Evolutionary conservation across 1,140 invertebrate species (phyloP), one percentile per base, ranked within the genome.

Genomic region (Brachionus manjavacas): DNA sequence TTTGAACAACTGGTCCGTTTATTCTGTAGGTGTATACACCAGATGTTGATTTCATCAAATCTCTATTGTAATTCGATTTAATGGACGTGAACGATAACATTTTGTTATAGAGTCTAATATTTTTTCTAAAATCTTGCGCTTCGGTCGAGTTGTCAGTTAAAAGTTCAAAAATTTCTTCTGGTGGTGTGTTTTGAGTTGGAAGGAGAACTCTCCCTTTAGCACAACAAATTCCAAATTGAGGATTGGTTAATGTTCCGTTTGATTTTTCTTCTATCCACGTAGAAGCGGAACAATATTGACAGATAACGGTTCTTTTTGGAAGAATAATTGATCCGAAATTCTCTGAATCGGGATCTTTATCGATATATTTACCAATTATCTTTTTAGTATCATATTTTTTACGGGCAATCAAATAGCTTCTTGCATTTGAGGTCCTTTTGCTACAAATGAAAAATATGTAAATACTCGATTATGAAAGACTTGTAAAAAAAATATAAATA

Each of bases 1-100:
- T 2, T 76, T 76, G 83, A 25, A 46, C 8, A 41, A 23, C 3
- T 7, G 14, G 4, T n/a, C 83, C 83, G 20, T 84, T 28, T 41
- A 84, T 84, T 74, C 78, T 20, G 41, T 20, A 81, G 3, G 31
- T 41, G 20, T 81, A 81, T 25, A 49, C 16, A 81, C 49, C 49
- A 64, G 14, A 8, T 4, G 20, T 23, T 9, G 52, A 16, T 55
- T 11, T 9, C 20, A 81, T 79, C 28, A 52, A 64, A 4, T 52
- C 46, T 64, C 49, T 39, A 31, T 81, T 39, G 6, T 43, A 23
- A 46, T 76, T 49, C 7, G 39, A 20, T 12, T 49, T 49, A 2
- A 81, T 43, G 7, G 78, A 81, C 12, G 78, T 46, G n/a, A 81
- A 81, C 11, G 78, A 39, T 12, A 81, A 60, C 1, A 31, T 23